Evolutionary conservation across 2,888 invertebrate genomes (phyloP), one percentile per base, ranked within the genome.

Genomic region (Drosophila mettleri): DNA sequence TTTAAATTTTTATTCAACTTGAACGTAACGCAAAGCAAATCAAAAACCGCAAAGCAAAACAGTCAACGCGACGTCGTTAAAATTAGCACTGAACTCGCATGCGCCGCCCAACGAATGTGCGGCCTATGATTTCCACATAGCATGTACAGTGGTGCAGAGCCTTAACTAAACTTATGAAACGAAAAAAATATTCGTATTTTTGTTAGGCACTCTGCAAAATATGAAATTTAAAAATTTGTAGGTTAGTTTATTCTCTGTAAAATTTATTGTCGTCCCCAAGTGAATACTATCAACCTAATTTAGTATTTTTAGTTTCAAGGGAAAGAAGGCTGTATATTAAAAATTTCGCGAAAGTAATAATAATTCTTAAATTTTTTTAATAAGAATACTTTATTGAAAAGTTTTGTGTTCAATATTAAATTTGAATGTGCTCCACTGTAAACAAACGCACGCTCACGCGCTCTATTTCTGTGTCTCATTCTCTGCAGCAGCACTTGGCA

Each of bases 41-140:
- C 65, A 69, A 72, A 79, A 79, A 80, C 78, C 76, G 78, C 82
- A 82, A 76, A 71, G 61, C 61, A 60, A 81, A 83, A 81, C 77
- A 77, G 84, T 80, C 82, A 75, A 79, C 81, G 84, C 72, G 74
- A 70, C 80, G 82, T 78, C 82, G 82, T 76, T 83, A 84, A 83
- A 83, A 83, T 82, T 83, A 82, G 81, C 81, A 83, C 84, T 82
- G 74, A 83, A 80, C 80, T 74, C 74, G 76, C 62, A 76, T 73
- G 75, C 75, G 62, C 65, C 62, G 74, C 73, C 69, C 57, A 66
- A 51, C 81, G 72, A 83, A 71, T 81, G 79, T 74, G 69, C 69
- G 63, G 80, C 79, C 82, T 83, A 81, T 79, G 81, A 74, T 79
- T 80, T 75, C 69, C 59, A 72, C 64, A 61, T 55, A 52, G 22